These are phyloP conservation scores for Lepidocyrtoides sp. DNA, from an alignment of 2,888 invertebrate genomes.

Conservation along the genomic window DNA sequence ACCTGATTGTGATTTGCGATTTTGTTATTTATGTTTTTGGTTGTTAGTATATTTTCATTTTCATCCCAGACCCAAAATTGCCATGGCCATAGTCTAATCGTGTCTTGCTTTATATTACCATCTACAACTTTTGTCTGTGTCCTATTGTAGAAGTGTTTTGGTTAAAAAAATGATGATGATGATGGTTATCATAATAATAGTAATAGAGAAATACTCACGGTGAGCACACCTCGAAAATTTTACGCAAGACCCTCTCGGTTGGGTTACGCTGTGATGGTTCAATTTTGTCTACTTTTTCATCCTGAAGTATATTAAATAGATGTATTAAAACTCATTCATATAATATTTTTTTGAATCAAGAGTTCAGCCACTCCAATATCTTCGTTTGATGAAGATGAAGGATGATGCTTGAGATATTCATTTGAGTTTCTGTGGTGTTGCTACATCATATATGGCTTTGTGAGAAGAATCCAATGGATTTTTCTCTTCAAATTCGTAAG, in stretches of 20 bases:
- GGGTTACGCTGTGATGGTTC: constrained; percentile 12
- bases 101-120: constrained; percentile 4
- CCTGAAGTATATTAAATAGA: not conserved
- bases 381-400: constrained; percentile 20
- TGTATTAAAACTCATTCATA: constrained; percentile 19
- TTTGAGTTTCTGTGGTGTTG: constrained; percentile 31
- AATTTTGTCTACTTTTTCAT: constrained; percentile 19
- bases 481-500: constrained; percentile 4
- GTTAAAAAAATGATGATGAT: not conserved
- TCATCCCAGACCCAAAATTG: not conserved
- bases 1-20: constrained; percentile 50
- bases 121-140: constrained; percentile 17
- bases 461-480: constrained; percentile 21
- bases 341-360: constrained; percentile 30
- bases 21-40: constrained; percentile 4
- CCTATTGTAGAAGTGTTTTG: not conserved
- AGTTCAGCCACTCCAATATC: constrained; percentile 59
- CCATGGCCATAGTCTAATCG: not conserved
- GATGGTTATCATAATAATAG: not conserved
- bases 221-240: constrained; percentile 52
- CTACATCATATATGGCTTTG: constrained; percentile 15
- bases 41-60: constrained; percentile 4
- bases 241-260: constrained; percentile 51
- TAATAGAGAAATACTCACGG: constrained; percentile 46
- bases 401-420: constrained; percentile 6